phyloP scores from a whole-genome alignment of 2,888 invertebrate genomes.

The Parasteatoda lunata region DNA sequence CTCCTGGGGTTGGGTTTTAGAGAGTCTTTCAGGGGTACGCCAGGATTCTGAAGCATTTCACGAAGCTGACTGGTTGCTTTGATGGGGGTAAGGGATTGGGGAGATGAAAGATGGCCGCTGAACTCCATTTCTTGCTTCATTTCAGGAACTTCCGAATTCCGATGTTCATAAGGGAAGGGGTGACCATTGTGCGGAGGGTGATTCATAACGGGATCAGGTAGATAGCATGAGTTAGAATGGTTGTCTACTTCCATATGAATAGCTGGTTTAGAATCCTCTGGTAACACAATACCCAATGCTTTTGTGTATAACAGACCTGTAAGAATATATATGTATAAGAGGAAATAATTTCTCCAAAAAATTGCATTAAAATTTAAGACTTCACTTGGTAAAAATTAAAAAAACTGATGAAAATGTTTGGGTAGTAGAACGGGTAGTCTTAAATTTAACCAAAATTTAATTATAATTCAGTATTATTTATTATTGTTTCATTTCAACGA shows the following conservation, averaged over 20 bases:
- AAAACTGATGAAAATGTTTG: too few species aligned
- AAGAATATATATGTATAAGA: not conserved
- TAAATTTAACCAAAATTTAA: too few species aligned
- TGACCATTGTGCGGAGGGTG: not conserved
- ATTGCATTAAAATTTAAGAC: not conserved
- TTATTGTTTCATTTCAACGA: too few species aligned
- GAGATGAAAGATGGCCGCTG: constrained; percentile 3
- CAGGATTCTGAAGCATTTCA: constrained; percentile 70
- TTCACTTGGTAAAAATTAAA: not conserved
- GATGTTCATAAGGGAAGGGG: constrained; percentile 35
- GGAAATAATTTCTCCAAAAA: not conserved
- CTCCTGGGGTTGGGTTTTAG: not conserved
- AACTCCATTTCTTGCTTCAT: constrained; percentile 49
- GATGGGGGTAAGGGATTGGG: constrained; percentile 19
- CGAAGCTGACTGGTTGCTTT: constrained; percentile 69
- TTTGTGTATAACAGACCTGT: constrained; percentile 49
- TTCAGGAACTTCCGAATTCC: constrained; percentile 15
- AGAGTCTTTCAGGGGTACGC: constrained; percentile 44
- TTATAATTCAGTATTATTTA: too few species aligned
- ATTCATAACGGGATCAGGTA: constrained; percentile 10
- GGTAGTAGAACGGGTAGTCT: too few species aligned
- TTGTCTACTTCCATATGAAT: constrained; percentile 62
- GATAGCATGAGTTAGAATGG: constrained; percentile 50
- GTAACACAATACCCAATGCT: constrained; percentile 32
- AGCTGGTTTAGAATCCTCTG: constrained; percentile 38